Evolutionary conservation across 1,140 invertebrate genomes (phyloP).

Genomic region (Caerostris darwini): DNA sequence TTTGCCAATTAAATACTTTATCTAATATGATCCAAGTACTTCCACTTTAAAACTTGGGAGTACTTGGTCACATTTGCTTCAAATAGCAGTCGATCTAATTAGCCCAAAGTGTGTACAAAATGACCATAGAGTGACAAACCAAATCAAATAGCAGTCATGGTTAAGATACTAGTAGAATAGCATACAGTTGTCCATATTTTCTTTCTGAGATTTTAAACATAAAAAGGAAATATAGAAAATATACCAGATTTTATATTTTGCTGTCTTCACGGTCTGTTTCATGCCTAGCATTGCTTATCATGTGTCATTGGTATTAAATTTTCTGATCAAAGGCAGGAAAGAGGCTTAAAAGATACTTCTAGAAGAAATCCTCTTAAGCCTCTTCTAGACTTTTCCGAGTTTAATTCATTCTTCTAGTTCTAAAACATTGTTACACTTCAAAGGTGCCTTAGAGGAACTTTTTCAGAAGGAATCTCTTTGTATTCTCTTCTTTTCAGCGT

Average conservation of each 20-base stretch:
- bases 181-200: too few relatives aligned
- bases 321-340: neutral
- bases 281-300: neutral
- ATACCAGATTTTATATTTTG: neutral
- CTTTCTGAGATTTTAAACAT: too few relatives aligned
- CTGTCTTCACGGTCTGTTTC: neutral
- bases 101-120: too few relatives aligned
- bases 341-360: neutral
- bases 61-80: too few relatives aligned
- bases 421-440: neutral
- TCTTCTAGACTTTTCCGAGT: neutral
- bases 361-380: neutral
- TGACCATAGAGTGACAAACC: too few relatives aligned
- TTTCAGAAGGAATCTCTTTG: neutral
- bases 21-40: too few relatives aligned
- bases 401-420: neutral
- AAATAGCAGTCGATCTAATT: too few relatives aligned
- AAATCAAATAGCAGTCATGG: too few relatives aligned
- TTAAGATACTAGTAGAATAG: too few relatives aligned
- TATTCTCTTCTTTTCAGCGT: neutral
- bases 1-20: too few relatives aligned
- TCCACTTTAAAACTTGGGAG: too few relatives aligned
- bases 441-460: neutral
- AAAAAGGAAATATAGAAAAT: neutral
- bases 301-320: neutral